These are phyloP conservation scores for Syngnathus typhle DNA, from an alignment of 2,113 vertebrate genomes.

Conservation along the genomic window DNA sequence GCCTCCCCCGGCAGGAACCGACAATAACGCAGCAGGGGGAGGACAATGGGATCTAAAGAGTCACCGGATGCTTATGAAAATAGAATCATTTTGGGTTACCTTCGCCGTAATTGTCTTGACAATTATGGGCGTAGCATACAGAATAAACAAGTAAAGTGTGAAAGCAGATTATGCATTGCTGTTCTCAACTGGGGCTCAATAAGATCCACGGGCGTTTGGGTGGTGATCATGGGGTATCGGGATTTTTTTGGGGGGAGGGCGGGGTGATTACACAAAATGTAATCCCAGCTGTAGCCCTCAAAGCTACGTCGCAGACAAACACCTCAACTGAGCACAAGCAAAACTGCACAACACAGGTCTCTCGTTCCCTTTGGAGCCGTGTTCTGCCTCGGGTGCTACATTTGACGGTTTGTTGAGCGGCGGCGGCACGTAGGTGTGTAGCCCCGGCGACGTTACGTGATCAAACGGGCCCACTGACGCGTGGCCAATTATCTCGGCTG, in stretches of 20 bases:
- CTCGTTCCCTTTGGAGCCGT: slow-evolving; percentile 68
- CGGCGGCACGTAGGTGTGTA: slow-evolving; percentile 69
- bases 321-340: slow-evolving; percentile 58
- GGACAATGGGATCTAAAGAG: slow-evolving; percentile 49
- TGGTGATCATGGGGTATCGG: slow-evolving; percentile 38
- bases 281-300: slow-evolving; percentile 63
- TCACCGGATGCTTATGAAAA: slow-evolving; percentile 53
- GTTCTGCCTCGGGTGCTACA: slow-evolving; percentile 71
- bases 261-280: slow-evolving; percentile 46
- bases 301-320: slow-evolving; percentile 52
- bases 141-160: slow-evolving; percentile 52
- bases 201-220: slow-evolving; percentile 43
- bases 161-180: slow-evolving; percentile 59
- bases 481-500: slow-evolving; percentile 71
- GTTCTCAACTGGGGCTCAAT: slow-evolving; percentile 42
- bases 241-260: slow-evolving; percentile 25
- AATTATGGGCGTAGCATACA: slow-evolving; percentile 50
- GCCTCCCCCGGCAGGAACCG: slow-evolving; percentile 51
- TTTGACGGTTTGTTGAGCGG: slow-evolving; percentile 74
- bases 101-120: slow-evolving; percentile 57
- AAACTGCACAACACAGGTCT: slow-evolving; percentile 67
- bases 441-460: slow-evolving; percentile 66
- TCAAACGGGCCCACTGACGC: slow-evolving; percentile 68
- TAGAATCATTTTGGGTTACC: slow-evolving; percentile 45
- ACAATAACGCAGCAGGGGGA: slow-evolving; percentile 63